These are phyloP conservation scores for Magallana ariakensis DNA, from an alignment of 1,140 invertebrate genomes.

Conservation along the genomic window DNA sequence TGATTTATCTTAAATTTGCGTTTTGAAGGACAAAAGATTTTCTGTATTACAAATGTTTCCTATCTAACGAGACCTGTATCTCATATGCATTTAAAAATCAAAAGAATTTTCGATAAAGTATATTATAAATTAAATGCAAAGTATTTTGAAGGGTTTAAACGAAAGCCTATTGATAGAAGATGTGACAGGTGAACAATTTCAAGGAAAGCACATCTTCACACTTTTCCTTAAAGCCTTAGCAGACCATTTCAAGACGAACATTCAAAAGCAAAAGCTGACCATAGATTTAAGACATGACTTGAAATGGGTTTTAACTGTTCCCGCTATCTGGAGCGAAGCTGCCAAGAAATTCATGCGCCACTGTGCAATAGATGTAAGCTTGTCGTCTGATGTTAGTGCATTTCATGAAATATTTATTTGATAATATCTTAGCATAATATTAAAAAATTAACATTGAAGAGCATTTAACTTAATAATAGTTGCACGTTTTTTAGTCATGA, in stretches of 20 bases:
- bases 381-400: too few relatives aligned
- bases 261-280: neutral
- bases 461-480: too few relatives aligned
- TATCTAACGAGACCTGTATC: too few relatives aligned
- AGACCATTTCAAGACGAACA: neutral
- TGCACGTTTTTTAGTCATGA: too few relatives aligned
- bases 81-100: neutral
- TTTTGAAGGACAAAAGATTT: neutral
- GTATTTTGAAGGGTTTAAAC: neutral
- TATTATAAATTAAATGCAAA: neutral
- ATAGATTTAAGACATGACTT: neutral
- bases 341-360: neutral
- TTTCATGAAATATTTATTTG: too few relatives aligned
- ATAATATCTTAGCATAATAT: too few relatives aligned
- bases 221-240: neutral
- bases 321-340: conserved; percentile 16
- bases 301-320: neutral
- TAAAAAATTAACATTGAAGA: too few relatives aligned
- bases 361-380: neutral
- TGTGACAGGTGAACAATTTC: neutral
- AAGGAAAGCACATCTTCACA: neutral
- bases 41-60: too few relatives aligned
- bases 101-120: neutral
- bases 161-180: neutral
- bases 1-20: neutral